Conservation (phyloP, 2,888 invertebrate species). For the Tuta absoluta region DNA sequence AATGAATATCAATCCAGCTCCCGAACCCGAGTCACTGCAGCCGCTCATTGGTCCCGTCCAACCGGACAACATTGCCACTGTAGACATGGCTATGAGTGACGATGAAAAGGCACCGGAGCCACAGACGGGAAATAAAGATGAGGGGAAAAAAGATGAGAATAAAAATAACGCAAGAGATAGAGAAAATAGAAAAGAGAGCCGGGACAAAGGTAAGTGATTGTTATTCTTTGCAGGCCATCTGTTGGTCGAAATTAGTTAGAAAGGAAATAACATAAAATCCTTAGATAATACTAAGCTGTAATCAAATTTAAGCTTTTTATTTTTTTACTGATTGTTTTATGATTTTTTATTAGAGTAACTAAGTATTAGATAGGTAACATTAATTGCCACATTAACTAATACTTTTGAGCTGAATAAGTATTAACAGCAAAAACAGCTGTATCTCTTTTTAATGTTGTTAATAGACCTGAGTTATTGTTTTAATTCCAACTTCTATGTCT, state of each 20-base stretch:
- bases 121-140: not conserved
- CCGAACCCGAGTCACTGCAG: constrained; percentile 8
- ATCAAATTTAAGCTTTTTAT: too few species aligned
- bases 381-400: too few species aligned
- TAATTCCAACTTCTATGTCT: too few species aligned
- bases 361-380: too few species aligned
- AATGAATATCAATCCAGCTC: constrained; percentile 27
- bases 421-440: too few species aligned
- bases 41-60: constrained; percentile 39
- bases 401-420: too few species aligned
- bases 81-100: constrained; percentile 17
- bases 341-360: too few species aligned
- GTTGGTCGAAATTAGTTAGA: not conserved
- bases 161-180: not conserved
- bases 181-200: not conserved
- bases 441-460: too few species aligned
- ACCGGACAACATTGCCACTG: constrained; percentile 32
- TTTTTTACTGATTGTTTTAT: too few species aligned
- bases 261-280: not conserved
- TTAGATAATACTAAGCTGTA: too few species aligned
- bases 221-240: not conserved
- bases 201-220: not conserved
- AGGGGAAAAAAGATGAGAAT: not conserved
- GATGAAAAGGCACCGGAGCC: constrained; percentile 18
- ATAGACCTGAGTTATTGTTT: too few species aligned